Evolutionary conservation across 2,113 vertebrate species (phyloP).

Genomic region (Clarias macrocephalus): DNA sequence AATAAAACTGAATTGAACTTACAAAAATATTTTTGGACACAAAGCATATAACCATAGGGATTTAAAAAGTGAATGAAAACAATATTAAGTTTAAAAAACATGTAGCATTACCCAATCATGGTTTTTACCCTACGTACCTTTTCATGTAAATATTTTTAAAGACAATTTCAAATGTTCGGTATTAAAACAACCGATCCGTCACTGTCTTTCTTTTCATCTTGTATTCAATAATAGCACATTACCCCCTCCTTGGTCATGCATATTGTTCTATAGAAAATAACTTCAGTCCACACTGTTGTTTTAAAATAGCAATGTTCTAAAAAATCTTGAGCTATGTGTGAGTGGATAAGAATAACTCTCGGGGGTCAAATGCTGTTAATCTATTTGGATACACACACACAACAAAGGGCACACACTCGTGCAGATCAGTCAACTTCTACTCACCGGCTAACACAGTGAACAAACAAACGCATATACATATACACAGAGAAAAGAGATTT

Average conservation of each 20-base stretch:
- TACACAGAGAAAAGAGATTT: background rate
- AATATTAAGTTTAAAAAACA: background rate
- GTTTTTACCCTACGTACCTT: background rate
- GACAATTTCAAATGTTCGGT: background rate
- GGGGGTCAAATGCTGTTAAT: slow-evolving; percentile 35
- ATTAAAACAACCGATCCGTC: background rate
- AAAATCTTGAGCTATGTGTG: background rate
- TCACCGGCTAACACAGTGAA: slow-evolving; percentile 71
- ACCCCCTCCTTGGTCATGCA: background rate
- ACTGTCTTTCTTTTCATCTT: background rate
- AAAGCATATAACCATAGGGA: background rate
- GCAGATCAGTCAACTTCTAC: slow-evolving; percentile 62
- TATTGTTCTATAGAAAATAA: background rate
- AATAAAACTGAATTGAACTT: no score
- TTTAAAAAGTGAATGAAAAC: background rate
- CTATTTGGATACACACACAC: slow-evolving; percentile 38
- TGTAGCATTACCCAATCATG: background rate
- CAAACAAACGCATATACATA: slow-evolving; percentile 30
- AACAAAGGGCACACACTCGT: slow-evolving; percentile 57
- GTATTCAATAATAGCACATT: background rate
- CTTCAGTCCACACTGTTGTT: background rate
- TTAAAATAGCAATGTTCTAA: slow-evolving; percentile 6
- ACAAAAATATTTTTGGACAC: background rate
- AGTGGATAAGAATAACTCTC: slow-evolving; percentile 41
- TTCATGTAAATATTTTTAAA: background rate